phyloP scores from a whole-genome alignment of 2,113 vertebrate genomes.

The Merops nubicus region DNA sequence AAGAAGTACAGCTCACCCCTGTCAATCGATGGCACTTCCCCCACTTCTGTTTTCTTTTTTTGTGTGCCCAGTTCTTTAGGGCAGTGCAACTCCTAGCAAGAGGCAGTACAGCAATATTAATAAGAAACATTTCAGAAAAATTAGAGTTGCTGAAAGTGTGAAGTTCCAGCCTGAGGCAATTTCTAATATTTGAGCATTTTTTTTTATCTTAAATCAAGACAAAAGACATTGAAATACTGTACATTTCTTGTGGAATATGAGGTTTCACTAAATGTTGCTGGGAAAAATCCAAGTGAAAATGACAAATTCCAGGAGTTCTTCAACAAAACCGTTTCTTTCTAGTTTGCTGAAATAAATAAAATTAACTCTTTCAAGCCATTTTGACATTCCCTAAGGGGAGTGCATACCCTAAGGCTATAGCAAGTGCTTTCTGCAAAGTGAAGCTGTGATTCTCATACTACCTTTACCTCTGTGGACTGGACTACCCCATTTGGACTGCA shows the following conservation, averaged over 20 bases:
- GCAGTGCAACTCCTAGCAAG: neutral
- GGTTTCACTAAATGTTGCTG: neutral
- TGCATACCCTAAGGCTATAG: neutral
- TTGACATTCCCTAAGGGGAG: no score
- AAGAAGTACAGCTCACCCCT: neutral
- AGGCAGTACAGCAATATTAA: neutral
- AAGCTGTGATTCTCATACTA: neutral
- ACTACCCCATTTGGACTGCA: neutral
- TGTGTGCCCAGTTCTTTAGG: neutral
- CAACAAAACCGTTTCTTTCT: neutral
- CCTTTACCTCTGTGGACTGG: neutral
- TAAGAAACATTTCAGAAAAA: slow-evolving; percentile 14
- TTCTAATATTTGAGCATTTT: neutral
- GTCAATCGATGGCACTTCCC: neutral
- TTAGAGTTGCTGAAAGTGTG: neutral
- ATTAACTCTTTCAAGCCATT: neutral
- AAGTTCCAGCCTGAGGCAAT: neutral
- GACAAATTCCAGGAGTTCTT: neutral
- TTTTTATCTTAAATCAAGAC: slow-evolving; percentile 12
- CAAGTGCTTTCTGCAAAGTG: neutral
- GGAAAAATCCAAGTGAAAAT: neutral
- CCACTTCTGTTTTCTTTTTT: neutral
- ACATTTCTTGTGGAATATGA: neutral
- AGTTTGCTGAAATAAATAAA: neutral
- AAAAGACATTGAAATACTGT: neutral